Evolutionary conservation across 2,888 invertebrate species (phyloP).

Genomic region (Apodemia hepburni): DNA sequence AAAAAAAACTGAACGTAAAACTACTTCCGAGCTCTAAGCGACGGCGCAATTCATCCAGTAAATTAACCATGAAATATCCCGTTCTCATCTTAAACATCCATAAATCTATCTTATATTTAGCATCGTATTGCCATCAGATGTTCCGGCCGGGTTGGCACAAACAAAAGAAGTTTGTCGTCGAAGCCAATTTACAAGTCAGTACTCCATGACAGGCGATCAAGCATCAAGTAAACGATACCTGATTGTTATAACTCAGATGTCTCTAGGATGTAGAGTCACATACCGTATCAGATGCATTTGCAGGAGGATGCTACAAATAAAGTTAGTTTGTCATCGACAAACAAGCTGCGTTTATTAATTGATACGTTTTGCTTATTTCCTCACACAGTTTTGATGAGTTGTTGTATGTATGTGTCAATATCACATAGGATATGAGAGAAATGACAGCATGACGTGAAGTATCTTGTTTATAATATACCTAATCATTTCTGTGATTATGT

Average conservation of each 20-base stretch:
- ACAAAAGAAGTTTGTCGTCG: constrained; percentile 5
- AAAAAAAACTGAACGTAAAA: too few relatives aligned
- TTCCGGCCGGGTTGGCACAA: constrained; percentile 1
- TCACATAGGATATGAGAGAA: too few relatives aligned
- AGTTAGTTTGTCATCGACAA: neutral
- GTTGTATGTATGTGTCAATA: too few relatives aligned
- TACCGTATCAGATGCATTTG: neutral
- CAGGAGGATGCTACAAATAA: neutral
- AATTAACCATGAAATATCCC: neutral
- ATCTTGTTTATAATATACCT: too few relatives aligned
- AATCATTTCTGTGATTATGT: too few relatives aligned
- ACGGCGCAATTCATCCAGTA: neutral
- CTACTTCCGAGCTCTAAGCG: too few relatives aligned
- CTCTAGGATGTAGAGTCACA: neutral
- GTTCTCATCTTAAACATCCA: neutral
- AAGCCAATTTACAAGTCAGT: constrained; percentile 8
- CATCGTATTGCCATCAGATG: neutral
- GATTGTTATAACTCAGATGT: constrained; percentile 1
- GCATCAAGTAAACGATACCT: constrained; percentile 10
- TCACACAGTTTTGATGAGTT: too few relatives aligned
- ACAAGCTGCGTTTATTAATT: too few relatives aligned
- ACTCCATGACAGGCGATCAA: constrained; percentile 12
- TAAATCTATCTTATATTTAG: neutral
- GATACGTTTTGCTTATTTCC: too few relatives aligned
- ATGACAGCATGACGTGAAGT: too few relatives aligned